Evolutionary conservation across 2,888 invertebrate species (phyloP), one percentile per base, ranked within the genome.

Genomic region (Cenopis cana): DNA sequence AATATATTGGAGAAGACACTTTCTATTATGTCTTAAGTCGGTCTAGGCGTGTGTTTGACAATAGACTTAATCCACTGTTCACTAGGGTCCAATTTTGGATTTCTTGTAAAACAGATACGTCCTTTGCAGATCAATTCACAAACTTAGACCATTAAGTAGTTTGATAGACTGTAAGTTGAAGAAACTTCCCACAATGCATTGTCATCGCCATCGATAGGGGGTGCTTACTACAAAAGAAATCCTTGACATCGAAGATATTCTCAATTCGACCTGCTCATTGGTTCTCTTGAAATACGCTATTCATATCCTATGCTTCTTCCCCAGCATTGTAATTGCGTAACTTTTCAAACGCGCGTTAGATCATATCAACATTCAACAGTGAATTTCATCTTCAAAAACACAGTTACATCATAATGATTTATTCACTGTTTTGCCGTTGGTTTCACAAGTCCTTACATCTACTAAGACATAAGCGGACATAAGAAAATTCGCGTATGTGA

Each of bases 131-230:
- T 6, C 17, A 12, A 18, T 52, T 38, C 52, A 11, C 11, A 64
- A 64, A 64, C 38, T 64, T 64, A 6, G 64, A 64, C 52, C 54
- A 64, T 64, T 64, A 54, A 54, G 64, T 64, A 64, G 52, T 64
- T 54, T 64, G 20, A 54, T 41, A 20, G 20, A 38, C 54, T 49
- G 17, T 49, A 49, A 49, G 12, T 64, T 64, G 20, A 9, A 52
- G 36, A 18, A 64, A 64, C 52, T 64, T 64, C 14, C 14, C 14
- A 54, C 38, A 54, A 20, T 38, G 64, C 64, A 20, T n/a, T 54
- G 64, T 64, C 64, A 64, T 54, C 38, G 64, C 6, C n/a, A 52
- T 36, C 17, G 8, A 12, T 50, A 11, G 50, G 6, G 61, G 61
- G 46, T 49, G 60, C n/a, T 46, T 49, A 60, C 17, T 33, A 17